Base-by-base conservation (phyloP, 2,888 invertebrate genomes). In the Syritta pipiens region DNA sequence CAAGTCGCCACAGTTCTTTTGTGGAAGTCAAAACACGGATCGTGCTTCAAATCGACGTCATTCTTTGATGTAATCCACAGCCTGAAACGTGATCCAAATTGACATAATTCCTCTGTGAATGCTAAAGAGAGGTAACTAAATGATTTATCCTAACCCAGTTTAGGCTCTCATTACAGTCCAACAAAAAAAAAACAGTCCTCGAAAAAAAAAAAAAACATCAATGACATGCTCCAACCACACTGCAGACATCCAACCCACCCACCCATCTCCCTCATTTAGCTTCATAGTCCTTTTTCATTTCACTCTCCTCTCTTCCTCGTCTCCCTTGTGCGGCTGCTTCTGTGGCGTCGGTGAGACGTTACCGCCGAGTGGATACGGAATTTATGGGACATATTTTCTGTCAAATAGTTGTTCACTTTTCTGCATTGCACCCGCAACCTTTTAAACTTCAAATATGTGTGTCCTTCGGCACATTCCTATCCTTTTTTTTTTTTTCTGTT, bases 331-430 rank as follows among this genome's bases (percentile, higher is more conserved):
- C n/a, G n/a, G n/a, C n/a, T n/a, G n/a, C n/a, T n/a, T n/a, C n/a
- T n/a, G n/a, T n/a, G n/a, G n/a, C n/a, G n/a, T n/a, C n/a, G n/a
- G n/a, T n/a, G n/a, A n/a, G n/a, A n/a, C n/a, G n/a, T n/a, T n/a
- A n/a, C 17, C 4, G 7, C 9, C 14, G 17, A 6, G 20, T 19
- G 6, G 6, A 6, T 37, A 42, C 40, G 28, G 28, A 68, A 48
- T 37, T 49, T 49, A 55, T 48, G 62, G 9, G 40, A 57, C 62
- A 79, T 62, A 79, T 67, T 79, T 77, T 62, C 68, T 57, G 57
- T 68, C 48, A 74, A 79, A 79, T 74, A 74, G 79, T 79, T 79
- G 67, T 68, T 74, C 74, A 68, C 72, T 79, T 79, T 74, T 42
- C 77, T 60, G 60, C 77, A 79, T 65, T 79, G 55, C 77, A 67